These are phyloP conservation scores for Strigamia transsilvanica DNA, from an alignment of 2,888 invertebrate species.

Conservation along the genomic window DNA sequence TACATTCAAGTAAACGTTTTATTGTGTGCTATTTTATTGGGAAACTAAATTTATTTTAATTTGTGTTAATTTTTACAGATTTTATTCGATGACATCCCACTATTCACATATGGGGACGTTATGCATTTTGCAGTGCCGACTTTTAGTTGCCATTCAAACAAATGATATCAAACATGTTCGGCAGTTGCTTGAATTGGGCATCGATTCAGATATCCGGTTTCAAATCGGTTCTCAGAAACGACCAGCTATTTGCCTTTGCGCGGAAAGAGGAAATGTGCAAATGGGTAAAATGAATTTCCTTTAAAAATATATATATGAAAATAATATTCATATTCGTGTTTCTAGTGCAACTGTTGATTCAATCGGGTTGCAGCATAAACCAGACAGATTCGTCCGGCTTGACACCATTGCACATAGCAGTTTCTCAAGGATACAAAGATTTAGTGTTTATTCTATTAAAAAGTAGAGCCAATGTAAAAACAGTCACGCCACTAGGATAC, in stretches of 20 bases:
- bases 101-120: slow-evolving; percentile 53
- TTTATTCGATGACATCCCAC: slow-evolving; percentile 9
- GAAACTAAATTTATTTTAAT: not conserved
- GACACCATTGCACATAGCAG: slow-evolving; percentile 59
- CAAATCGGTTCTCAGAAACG: slow-evolving; percentile 57
- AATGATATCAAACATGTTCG: slow-evolving; percentile 57
- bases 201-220: slow-evolving; percentile 59
- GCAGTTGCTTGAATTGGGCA: slow-evolving; percentile 57
- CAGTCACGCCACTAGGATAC: slow-evolving; percentile 56
- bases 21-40: not conserved
- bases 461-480: slow-evolving; percentile 58
- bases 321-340: not conserved
- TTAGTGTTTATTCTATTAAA: slow-evolving; percentile 57
- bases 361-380: slow-evolving; percentile 59
- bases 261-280: slow-evolving; percentile 58
- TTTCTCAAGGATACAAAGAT: slow-evolving; percentile 56
- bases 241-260: slow-evolving; percentile 59
- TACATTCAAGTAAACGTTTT: not conserved
- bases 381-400: slow-evolving; percentile 58
- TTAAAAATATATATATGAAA: not conserved
- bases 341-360: slow-evolving; percentile 58
- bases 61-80: slow-evolving; percentile 13
- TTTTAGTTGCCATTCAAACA: slow-evolving; percentile 58
- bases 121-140: slow-evolving; percentile 58
- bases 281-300: slow-evolving; percentile 56